These are phyloP conservation scores for Spodoptera frugiperda DNA, from an alignment of 1,140 invertebrate species.

Conservation along the genomic window DNA sequence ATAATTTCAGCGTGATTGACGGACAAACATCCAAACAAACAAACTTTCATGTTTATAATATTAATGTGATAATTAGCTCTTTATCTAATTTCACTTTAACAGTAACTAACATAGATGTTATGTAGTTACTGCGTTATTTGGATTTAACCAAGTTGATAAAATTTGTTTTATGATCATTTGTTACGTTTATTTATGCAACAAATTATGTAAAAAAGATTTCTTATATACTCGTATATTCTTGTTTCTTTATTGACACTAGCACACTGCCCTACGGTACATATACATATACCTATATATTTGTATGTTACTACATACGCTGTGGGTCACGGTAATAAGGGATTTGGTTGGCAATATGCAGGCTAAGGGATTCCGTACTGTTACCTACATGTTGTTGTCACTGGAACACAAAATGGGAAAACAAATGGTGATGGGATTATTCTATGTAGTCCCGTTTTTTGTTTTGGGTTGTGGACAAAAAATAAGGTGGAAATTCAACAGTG, in stretches of 20 bases:
- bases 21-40: too few species aligned
- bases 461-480: not conserved
- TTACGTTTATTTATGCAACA: too few species aligned
- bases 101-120: too few species aligned
- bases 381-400: not conserved
- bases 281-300: not conserved
- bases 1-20: too few species aligned
- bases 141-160: too few species aligned
- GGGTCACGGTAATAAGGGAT: conserved; percentile 6
- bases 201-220: too few species aligned
- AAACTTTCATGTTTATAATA: too few species aligned
- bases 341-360: not conserved
- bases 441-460: not conserved
- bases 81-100: too few species aligned
- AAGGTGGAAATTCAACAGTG: too few species aligned
- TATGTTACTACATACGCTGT: not conserved
- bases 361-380: conserved; percentile 18
- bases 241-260: not conserved
- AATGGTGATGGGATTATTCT: conserved; percentile 1
- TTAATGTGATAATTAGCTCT: too few species aligned
- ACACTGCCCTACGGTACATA: not conserved
- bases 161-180: too few species aligned
- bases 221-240: not conserved
- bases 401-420: conserved; percentile 16
- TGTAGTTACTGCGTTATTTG: too few species aligned